Evolutionary conservation across 2,888 invertebrate species (phyloP).

Genomic region (Machimus rusticus): DNA sequence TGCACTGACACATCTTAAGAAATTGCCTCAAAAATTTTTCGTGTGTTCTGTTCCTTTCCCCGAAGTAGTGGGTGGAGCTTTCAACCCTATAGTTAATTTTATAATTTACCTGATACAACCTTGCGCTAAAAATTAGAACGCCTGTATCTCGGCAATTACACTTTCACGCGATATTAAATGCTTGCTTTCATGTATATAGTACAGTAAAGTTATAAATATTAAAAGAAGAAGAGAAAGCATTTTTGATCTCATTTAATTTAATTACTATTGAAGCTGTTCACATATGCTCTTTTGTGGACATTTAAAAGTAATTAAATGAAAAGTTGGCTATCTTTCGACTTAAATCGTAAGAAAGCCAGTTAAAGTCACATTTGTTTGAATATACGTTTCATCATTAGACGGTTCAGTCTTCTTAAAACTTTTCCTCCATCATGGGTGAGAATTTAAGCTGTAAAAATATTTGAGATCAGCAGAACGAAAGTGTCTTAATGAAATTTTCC

Average conservation of each 20-base stretch:
- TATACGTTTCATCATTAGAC: not conserved
- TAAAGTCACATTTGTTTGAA: not conserved
- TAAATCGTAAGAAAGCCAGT: not conserved
- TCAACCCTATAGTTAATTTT: no score
- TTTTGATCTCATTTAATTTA: not conserved
- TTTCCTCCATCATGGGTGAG: not conserved
- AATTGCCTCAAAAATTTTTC: no score
- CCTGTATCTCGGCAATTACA: no score
- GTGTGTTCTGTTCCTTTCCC: no score
- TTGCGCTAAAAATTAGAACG: no score
- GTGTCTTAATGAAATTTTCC: slow-evolving; percentile 39
- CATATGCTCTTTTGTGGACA: not conserved
- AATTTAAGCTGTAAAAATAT: slow-evolving; percentile 11
- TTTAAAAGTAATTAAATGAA: not conserved
- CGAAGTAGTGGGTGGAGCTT: no score
- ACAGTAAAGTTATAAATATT: no score
- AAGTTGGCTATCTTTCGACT: not conserved
- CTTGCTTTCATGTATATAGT: no score
- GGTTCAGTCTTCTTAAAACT: not conserved
- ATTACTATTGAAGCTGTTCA: not conserved
- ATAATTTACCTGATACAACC: no score
- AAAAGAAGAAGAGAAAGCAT: no score
- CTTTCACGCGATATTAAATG: no score
- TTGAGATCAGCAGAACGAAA: slow-evolving; percentile 39
- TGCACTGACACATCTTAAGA: no score